These are phyloP conservation scores for Calliscelio sp. DNA, from an alignment of 2,888 invertebrate genomes.

Conservation along the genomic window DNA sequence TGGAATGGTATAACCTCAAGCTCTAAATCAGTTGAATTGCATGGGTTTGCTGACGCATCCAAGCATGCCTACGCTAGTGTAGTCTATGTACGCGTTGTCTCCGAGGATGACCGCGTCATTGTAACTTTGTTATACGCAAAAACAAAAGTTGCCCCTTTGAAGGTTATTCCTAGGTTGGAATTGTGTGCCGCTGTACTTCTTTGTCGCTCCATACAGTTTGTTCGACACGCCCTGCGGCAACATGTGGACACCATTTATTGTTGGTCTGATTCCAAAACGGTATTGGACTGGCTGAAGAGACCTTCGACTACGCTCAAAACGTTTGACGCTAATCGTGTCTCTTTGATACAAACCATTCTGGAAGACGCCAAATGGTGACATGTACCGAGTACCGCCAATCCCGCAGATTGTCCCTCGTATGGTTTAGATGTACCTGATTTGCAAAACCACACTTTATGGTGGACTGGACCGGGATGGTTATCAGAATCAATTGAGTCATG, in stretches of 20 bases:
- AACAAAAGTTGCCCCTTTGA: constrained; percentile 29
- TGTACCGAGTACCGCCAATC: constrained; percentile 10
- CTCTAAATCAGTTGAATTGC: neutral
- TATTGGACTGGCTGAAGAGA: constrained; percentile 23
- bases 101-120: neutral
- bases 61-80: constrained; percentile 18
- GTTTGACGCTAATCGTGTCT: constrained; percentile 32
- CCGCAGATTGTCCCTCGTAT: constrained; percentile 22
- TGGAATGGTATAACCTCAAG: neutral
- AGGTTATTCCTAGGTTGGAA: constrained; percentile 24
- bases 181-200: constrained; percentile 27
- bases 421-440: neutral
- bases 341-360: neutral
- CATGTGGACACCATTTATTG: neutral
- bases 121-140: constrained; percentile 10
- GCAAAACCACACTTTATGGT: neutral
- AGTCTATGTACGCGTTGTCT: neutral
- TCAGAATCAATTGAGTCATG: neutral
- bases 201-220: neutral
- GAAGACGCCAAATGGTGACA: constrained; percentile 3
- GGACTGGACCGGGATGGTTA: constrained; percentile 18
- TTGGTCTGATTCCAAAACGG: constrained; percentile 41
- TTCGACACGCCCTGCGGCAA: neutral
- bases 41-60: constrained; percentile 36
- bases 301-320: neutral